Base-by-base conservation (phyloP, 2,113 vertebrate genomes). In the Brachirus orientalis region DNA sequence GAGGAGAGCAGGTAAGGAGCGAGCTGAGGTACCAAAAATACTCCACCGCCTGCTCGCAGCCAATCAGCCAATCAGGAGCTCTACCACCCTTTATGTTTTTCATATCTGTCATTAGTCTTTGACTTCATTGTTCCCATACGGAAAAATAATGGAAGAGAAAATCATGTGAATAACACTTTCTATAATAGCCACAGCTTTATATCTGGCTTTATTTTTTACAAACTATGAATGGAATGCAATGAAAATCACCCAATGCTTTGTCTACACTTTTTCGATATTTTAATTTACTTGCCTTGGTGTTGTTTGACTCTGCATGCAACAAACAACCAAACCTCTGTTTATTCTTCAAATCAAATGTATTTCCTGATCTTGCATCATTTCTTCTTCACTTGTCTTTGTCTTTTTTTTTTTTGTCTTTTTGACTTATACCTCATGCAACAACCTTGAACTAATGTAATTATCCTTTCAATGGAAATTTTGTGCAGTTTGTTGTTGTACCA, bases 1-100 rank as follows among this genome's bases (percentile, higher is more conserved):
- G 94, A 95, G 69, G 95, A 98, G 53, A 86, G 72, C 95, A 98
- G 96, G 97, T 99, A 97, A 97, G 96, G 86, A 91, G 82, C 56
- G 69, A 80, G 85, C 75, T 68, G 72, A 66, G 76, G 79, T 73
- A 33, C 63, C 77, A 0, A 85, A 41, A 86, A 84, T 18, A 85
- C 13, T 61, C 91, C 74, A 81, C 88, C 61, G 89, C 82, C 36
- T 91, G 89, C 75, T 90, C 93, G 16, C 92, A 0, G 89, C 92
- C 86, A 90, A 89, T 90, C 86, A 86, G 74, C 82, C 80, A 59
- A 65, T 72, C 86, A 8, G 76, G 81, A 89, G 75, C 64, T 69
- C 66, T 48, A n/a, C 46, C 28, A 53, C 37, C 56, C 38, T 62
- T 14, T 69, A 3, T 67, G 60, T 77, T 63, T 76, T 76, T 81